A percentile compares a stretch with the other conserved stretches of the same genome.
Conservation (phyloP, 2,888 invertebrate species). For the Tiphia femorata region DNA sequence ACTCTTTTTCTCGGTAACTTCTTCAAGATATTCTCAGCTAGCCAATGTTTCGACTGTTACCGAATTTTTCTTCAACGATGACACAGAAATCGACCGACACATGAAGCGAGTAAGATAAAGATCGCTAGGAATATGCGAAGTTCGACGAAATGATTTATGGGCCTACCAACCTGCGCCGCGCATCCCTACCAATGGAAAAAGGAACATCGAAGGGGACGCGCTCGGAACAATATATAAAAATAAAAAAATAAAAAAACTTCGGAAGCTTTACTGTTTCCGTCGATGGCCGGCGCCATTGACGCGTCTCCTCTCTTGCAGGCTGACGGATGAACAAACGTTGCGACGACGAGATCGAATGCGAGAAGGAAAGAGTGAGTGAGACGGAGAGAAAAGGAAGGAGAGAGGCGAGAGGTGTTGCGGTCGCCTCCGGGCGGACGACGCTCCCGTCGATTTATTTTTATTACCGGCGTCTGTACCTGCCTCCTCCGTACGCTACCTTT, state of each 20-base stretch:
- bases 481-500: slow-evolving; percentile 10
- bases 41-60: too few relatives aligned
- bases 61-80: too few relatives aligned
- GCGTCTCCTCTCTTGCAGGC: slow-evolving; percentile 20
- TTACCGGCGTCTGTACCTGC: slow-evolving; percentile 28
- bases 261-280: slow-evolving; percentile 43
- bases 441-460: slow-evolving; percentile 35
- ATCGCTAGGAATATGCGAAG: too few relatives aligned
- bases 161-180: too few relatives aligned
- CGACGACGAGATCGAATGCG: slow-evolving; percentile 18
- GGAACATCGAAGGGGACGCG: slow-evolving; percentile 15
- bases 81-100: too few relatives aligned
- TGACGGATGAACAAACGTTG: slow-evolving; percentile 30
- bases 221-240: too few relatives aligned
- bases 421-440: slow-evolving; percentile 12
- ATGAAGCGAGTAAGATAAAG: too few relatives aligned
- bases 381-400: background rate
- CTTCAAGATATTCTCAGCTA: too few relatives aligned
- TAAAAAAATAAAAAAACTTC: slow-evolving; percentile 30
- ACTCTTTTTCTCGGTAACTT: too few relatives aligned
- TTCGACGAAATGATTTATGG: too few relatives aligned
- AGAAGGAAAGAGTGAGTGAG: slow-evolving; percentile 19
- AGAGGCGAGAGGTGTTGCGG: slow-evolving; percentile 10
- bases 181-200: too few relatives aligned
- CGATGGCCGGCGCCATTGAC: slow-evolving; percentile 16